phyloP scores from a whole-genome alignment of 2,113 vertebrate species.

The Clarias gariepinus region DNA sequence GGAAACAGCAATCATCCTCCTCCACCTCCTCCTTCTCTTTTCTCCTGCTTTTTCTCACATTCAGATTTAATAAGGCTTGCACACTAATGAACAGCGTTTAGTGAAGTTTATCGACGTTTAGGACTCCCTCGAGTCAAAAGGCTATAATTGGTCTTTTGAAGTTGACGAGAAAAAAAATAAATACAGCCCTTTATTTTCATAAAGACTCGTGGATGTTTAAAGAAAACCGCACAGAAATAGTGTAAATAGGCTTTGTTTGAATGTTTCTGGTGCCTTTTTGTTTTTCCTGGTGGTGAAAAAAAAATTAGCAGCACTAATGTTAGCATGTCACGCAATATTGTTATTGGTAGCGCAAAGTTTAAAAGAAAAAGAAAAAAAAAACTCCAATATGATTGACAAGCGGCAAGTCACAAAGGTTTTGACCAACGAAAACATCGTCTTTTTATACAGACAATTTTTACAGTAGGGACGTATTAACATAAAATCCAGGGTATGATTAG shows the following conservation, averaged over 20 bases:
- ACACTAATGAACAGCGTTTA: conserved; percentile 74
- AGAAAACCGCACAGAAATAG: too few species aligned
- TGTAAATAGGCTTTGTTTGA: not conserved
- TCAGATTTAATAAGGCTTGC: conserved; percentile 58
- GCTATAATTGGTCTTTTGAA: conserved; percentile 57
- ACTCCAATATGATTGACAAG: not conserved
- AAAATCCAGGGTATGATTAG: not conserved
- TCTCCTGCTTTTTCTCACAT: not conserved
- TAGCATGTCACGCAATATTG: not conserved
- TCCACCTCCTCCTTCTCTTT: conserved; percentile 43
- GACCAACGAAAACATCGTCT: not conserved
- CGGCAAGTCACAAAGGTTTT: not conserved
- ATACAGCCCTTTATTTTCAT: not conserved
- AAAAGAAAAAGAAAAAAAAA: not conserved
- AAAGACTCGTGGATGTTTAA: not conserved
- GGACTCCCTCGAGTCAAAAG: conserved; percentile 59
- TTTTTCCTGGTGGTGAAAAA: too few species aligned
- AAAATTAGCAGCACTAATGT: too few species aligned
- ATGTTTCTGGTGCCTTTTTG: not conserved
- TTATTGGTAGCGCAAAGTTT: not conserved
- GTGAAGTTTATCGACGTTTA: conserved; percentile 67
- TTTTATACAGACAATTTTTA: not conserved
- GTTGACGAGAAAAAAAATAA: conserved; percentile 14
- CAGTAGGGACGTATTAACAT: not conserved
- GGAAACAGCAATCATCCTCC: conserved; percentile 53